Evolutionary conservation across 2,888 invertebrate genomes (phyloP), one percentile per base, ranked within the genome.

Genomic region (Dynastes tityus): DNA sequence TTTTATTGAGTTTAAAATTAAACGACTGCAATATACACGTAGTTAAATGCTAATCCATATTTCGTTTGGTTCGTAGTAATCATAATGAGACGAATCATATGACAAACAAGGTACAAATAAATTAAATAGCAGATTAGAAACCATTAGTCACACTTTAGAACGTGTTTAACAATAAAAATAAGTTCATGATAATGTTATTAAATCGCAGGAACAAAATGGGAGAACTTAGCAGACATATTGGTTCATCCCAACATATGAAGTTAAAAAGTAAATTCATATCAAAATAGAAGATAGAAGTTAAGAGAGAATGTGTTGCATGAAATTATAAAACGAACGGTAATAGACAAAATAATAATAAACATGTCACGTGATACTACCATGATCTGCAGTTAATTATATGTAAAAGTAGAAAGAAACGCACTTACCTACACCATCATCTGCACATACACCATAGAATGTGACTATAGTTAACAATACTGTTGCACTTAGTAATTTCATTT

Each of bases 61-160:
- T 8, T 45, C 8, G 8, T 11, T 11, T 0, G 11, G 45, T 37
- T 37, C 6, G 3, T 37, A 37, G 37, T 37, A 37, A 37, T 37
- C 2, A 45, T 79, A 88, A 88, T 83, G 83, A 86, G 85, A 87
- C 87, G 84, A 82, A 84, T 81, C 85, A 89, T 85, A 88, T 83
- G 83, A 86, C 84, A 77, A 85, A 22, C n/a, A 49, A 13, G 51
- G 74, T 55, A 9, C 55, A 37, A 53, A 73, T 4, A 2, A 11
- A 29, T 61, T 11, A 29, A 29, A 9, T 4, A 11, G 9, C 4
- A 13, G 11, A 13, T 63, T 63, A 32, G 11, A 29, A 5, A 32
- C 22, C 9, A 58, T 58, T 63, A 32, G 0, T 63, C 63, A 63
- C 32, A 13, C 29, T 63, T 61, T 13, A 63, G 3, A 5, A 6